Percentiles rank a stretch among this genome's conserved stretches.
phyloP scores from a whole-genome alignment of 2,888 invertebrate genomes.

The Thyatira batis region DNA sequence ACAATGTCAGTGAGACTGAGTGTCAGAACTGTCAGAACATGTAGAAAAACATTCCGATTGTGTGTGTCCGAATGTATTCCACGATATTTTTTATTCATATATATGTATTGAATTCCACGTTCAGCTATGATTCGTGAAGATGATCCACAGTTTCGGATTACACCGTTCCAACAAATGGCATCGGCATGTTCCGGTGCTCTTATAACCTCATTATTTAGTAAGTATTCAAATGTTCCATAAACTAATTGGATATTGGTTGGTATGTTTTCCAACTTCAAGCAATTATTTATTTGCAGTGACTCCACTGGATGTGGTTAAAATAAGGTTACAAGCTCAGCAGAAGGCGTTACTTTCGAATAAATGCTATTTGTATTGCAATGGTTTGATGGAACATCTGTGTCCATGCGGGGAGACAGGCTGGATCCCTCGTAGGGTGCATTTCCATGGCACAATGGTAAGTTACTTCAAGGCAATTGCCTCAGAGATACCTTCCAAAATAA shows the following conservation, averaged over 20 bases:
- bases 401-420: constrained; percentile 87
- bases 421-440: constrained; percentile 86
- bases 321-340: constrained; percentile 96
- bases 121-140: constrained; percentile 81
- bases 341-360: constrained; percentile 90
- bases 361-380: constrained; percentile 98
- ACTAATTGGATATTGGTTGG: background rate
- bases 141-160: constrained; percentile 90
- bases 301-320: constrained; percentile 99
- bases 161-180: constrained; percentile 90
- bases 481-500: too few relatives aligned
- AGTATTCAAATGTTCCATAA: constrained; percentile 43
- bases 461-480: too few relatives aligned
- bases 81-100: background rate
- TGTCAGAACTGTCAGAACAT: constrained; percentile 13
- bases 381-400: constrained; percentile 98
- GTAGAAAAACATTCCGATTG: constrained; percentile 15
- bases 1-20: too few relatives aligned
- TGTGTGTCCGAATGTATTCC: background rate
- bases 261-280: constrained; percentile 2
- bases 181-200: constrained; percentile 94
- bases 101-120: constrained; percentile 8
- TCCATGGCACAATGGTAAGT: constrained; percentile 89
- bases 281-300: constrained; percentile 87
- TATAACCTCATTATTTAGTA: constrained; percentile 94